Base-by-base conservation (phyloP, 2,113 vertebrate genomes). In the Alexandromys fortis region DNA sequence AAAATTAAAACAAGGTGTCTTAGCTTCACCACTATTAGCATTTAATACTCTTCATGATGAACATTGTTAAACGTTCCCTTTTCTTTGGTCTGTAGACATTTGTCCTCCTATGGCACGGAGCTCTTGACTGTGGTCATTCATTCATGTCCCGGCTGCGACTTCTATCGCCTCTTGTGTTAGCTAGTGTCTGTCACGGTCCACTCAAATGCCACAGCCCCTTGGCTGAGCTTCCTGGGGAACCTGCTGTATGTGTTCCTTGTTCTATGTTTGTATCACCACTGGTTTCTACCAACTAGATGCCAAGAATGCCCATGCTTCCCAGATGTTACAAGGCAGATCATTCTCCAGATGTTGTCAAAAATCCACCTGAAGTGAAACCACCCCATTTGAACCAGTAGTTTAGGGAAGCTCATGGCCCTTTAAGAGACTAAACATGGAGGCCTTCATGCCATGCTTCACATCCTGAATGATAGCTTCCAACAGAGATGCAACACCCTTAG, bases 331-430 rank as follows among this genome's bases (percentile, higher is more conserved):
- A 68, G 33, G 22, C 91, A 55, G 26, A 65, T 89, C 2, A 30
- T 94, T 94, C 12, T 94, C 76, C 38, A 91, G 67, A 67, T 86
- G 30, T 33, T 95, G 35, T 17, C 79, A 85, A 73, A 58, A 88
- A 49, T 19, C 9, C 28, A 42, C 26, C 19, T 35, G 63, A 16
- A 81, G 58, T 5, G 58, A 72, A 96, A 83, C 42, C 1, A 5
- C 16, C 12, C 35, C 30, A 6, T 28, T 52, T 67, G 70, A 96
- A 86, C 16, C 7, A 67, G 5, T 76, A 9, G 10, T 35, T 83
- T 68, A 75, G 83, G 9, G 13, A 52, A 33, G 83, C 42, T 30
- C 10, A 24, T 6, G n/a, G 2, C 14, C 42, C 83, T 92, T 90
- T 12, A 78, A 35, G 30, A 92, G 90, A 92, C 28, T 28, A 67